Evolutionary conservation across 1,140 invertebrate species (phyloP), one percentile per base, ranked within the genome.

Genomic region (Physella acuta): DNA sequence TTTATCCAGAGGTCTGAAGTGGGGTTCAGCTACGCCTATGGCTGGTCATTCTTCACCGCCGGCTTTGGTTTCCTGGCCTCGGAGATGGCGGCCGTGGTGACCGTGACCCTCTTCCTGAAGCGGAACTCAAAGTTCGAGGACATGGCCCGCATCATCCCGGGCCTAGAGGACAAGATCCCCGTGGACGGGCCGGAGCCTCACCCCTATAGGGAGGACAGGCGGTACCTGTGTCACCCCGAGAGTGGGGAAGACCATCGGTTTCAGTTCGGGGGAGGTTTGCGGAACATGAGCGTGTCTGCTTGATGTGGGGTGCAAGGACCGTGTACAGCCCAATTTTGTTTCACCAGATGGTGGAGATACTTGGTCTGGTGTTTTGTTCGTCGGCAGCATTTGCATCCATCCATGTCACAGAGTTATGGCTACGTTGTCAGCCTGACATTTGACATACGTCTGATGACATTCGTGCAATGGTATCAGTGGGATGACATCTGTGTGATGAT

Each of bases 1-100:
- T 55, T 30, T 11, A 55, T n/a, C n/a, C 28, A 30, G 28, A 24
- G 65, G 61, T 68, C 60, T 61, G 63, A 73, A 30, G 69, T 65
- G 0, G 69, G 66, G 24, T 82, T 82, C 68, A 55, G 58, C 4
- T 82, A 81, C 65, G 24, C 28, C 0, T 82, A 82, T 68, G 77
- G 81, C 34, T 82, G 79, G 79, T 81, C 81, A 20, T 77, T 80
- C 68, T 78, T 77, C 68, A 75, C 76, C 28, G 72, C 75, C 0
- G 79, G 77, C 14, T 33, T 77, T 3, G 75, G 75, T 16, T 82
- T 80, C 67, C 66, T 82, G 31, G 52, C 75, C 3, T 75, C 78
- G 2, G 75, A 81, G 69, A 66, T 76, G 33, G 76, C 78, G 5
- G 78, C 81, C 39, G 78, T 82, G 14, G 73, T 77, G 17, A 72